Evolutionary conservation across 1,140 invertebrate species (phyloP).

Genomic region (Pararge aegeria): DNA sequence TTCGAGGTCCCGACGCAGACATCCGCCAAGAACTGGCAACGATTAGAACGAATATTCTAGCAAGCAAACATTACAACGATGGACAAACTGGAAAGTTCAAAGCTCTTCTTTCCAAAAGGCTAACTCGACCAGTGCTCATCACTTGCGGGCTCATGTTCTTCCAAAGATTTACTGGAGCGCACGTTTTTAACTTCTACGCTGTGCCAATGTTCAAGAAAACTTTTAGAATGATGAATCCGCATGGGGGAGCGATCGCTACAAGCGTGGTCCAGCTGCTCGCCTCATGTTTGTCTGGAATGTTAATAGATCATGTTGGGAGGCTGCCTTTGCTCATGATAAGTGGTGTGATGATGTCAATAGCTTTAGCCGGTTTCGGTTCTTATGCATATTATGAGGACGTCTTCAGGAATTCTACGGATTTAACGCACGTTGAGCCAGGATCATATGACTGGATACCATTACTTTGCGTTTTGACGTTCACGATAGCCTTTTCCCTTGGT

Average conservation of each 20-base stretch:
- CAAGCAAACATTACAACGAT: slow-evolving; percentile 64
- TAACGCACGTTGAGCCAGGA: slow-evolving; percentile 64
- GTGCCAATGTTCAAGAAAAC: slow-evolving; percentile 91
- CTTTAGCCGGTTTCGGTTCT: slow-evolving; percentile 89
- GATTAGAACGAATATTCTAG: slow-evolving; percentile 84
- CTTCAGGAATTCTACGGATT: slow-evolving; percentile 71
- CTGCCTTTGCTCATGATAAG: slow-evolving; percentile 89
- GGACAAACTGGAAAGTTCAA: slow-evolving; percentile 62
- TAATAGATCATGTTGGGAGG: slow-evolving; percentile 90
- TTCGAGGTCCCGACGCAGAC: slow-evolving; percentile 88
- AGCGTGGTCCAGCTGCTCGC: slow-evolving; percentile 91
- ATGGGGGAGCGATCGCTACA: slow-evolving; percentile 90
- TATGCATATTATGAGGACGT: slow-evolving; percentile 88
- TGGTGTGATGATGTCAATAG: slow-evolving; percentile 91
- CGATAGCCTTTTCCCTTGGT: slow-evolving; percentile 92
- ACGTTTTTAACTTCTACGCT: slow-evolving; percentile 92
- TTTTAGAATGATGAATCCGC: slow-evolving; percentile 90
- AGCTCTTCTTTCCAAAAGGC: slow-evolving; percentile 76
- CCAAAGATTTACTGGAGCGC: slow-evolving; percentile 90
- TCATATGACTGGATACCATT: slow-evolving; percentile 91
- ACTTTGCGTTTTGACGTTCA: slow-evolving; percentile 90
- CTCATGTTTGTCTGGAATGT: slow-evolving; percentile 87
- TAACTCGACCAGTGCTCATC: slow-evolving; percentile 85
- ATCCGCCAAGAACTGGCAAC: slow-evolving; percentile 86
- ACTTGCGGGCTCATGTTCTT: slow-evolving; percentile 94